A percentile compares a stretch with the other conserved stretches of the same genome.
phyloP scores from a whole-genome alignment of 2,888 invertebrate genomes.

The Caenorhabditis drosophilae region DNA sequence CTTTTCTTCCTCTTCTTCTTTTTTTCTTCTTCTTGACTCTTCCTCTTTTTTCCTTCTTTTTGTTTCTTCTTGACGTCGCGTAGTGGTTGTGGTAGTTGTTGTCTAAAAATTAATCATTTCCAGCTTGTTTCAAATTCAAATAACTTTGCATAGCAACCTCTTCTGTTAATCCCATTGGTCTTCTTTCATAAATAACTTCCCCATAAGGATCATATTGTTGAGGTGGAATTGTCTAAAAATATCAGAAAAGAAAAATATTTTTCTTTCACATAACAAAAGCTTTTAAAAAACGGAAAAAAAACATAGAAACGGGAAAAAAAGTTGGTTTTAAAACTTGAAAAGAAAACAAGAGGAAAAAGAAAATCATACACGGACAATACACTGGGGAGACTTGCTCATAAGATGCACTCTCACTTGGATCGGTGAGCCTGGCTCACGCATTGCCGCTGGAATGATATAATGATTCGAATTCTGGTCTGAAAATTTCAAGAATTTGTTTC shows the following conservation, averaged over 20 bases:
- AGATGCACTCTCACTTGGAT: constrained; percentile 41
- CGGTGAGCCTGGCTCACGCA: constrained; percentile 26
- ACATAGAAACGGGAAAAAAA: neutral
- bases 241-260: neutral
- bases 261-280: constrained; percentile 4
- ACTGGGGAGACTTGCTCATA: constrained; percentile 27
- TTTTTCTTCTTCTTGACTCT: constrained; percentile 10
- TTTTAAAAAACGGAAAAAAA: neutral
- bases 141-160: no score
- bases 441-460: constrained; percentile 37
- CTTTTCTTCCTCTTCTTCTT: constrained; percentile 6
- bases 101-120: no score
- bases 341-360: constrained; percentile 11
- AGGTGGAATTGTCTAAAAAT: constrained; percentile 2
- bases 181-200: constrained; percentile 11
- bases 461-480: constrained; percentile 19
- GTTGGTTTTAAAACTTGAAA: neutral
- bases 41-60: constrained; percentile 33
- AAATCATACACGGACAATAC: constrained; percentile 31
- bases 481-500: neutral
- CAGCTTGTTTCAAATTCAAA: no score
- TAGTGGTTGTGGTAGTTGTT: constrained; percentile 35
- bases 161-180: constrained; percentile 21
- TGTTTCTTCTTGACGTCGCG: constrained; percentile 32
- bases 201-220: constrained; percentile 25